phyloP scores from a whole-genome alignment of 2,888 invertebrate genomes.

The Euzophera pinguis region DNA sequence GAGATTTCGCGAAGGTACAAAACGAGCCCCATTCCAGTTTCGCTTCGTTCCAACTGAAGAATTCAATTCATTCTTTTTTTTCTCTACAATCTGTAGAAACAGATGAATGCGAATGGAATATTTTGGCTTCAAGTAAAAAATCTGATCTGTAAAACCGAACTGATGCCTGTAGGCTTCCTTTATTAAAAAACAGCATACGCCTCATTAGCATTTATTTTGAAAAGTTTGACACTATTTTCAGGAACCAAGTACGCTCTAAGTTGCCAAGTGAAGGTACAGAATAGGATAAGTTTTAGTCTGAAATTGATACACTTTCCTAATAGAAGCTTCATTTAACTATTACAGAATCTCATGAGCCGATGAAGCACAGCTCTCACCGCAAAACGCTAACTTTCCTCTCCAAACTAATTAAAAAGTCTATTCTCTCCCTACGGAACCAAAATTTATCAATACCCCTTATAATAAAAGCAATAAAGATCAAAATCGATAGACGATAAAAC shows the following conservation, averaged over 20 bases:
- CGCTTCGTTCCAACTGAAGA: not conserved
- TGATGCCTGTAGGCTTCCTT: too few species aligned
- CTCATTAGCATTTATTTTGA: too few species aligned
- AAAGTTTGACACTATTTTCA: too few species aligned
- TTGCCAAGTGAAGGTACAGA: too few species aligned
- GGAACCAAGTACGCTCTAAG: too few species aligned
- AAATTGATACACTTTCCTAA: not conserved
- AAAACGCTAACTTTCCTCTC: constrained; percentile 9
- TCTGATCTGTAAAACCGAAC: too few species aligned
- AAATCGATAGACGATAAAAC: constrained; percentile 18
- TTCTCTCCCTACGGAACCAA: constrained; percentile 4
- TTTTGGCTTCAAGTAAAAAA: too few species aligned
- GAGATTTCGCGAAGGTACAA: constrained; percentile 2
- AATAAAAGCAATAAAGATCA: constrained; percentile 20
- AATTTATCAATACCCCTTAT: not conserved
- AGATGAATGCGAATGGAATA: too few species aligned
- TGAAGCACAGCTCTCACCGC: constrained; percentile 5
- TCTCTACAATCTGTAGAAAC: too few species aligned
- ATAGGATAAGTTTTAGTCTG: too few species aligned
- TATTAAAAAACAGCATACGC: too few species aligned
- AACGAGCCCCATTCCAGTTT: not conserved
- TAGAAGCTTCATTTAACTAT: not conserved
- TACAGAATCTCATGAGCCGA: not conserved
- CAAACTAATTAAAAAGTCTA: constrained; percentile 20
- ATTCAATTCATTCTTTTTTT: too few species aligned